Evolutionary conservation across 1,140 invertebrate species (phyloP).

Genomic region (Uloborus diversus): DNA sequence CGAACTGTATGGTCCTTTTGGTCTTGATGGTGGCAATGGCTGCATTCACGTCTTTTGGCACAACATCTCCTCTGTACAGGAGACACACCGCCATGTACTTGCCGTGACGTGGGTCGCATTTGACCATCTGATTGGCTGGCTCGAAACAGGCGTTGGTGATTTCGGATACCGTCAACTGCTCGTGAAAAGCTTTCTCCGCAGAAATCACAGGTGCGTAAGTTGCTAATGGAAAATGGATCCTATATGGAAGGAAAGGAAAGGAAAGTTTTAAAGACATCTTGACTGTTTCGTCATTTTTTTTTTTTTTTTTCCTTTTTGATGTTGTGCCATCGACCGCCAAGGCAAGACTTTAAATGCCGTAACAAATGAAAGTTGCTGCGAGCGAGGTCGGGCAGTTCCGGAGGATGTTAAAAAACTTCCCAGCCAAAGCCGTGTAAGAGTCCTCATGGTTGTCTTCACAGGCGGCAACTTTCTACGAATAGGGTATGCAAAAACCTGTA

Average conservation of each 20-base stretch:
- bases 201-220: slow-evolving; percentile 87
- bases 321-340: no score
- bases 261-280: no score
- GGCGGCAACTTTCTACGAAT: no score
- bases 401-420: no score
- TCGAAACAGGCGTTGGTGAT: slow-evolving; percentile 73
- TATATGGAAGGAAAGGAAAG: background rate
- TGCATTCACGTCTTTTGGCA: slow-evolving; percentile 82
- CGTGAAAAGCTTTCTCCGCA: slow-evolving; percentile 85
- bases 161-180: slow-evolving; percentile 80
- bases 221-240: slow-evolving; percentile 74
- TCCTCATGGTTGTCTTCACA: no score
- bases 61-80: slow-evolving; percentile 80
- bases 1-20: slow-evolving; percentile 74
- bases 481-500: no score
- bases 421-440: no score
- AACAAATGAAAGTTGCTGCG: no score
- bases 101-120: slow-evolving; percentile 58
- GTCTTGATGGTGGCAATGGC: slow-evolving; percentile 87
- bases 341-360: no score
- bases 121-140: slow-evolving; percentile 57
- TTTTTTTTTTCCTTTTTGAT: no score
- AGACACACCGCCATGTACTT: slow-evolving; percentile 83
- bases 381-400: no score
- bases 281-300: no score